Evolutionary conservation across 30 jellyfish, hydroid and myxozoan species (phyloP).

Genomic region (Sanderia malayensis): DNA sequence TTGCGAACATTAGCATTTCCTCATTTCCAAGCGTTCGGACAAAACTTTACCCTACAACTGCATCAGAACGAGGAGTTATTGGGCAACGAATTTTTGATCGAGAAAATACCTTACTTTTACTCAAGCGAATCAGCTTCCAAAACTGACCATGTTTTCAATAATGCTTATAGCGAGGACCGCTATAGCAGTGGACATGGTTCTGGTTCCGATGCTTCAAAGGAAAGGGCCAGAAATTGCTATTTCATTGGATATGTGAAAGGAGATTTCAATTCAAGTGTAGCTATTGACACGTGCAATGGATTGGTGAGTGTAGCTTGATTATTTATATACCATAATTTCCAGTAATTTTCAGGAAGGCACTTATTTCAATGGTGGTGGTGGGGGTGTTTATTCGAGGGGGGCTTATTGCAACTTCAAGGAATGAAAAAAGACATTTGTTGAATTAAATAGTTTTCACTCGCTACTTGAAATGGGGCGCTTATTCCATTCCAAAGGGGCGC

Average conservation of each 20-base stretch:
- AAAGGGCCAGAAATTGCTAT: constrained; percentile 29
- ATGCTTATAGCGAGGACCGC: not conserved
- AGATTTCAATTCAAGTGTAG: constrained; percentile 40
- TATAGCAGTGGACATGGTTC: not conserved
- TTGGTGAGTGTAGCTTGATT: constrained; percentile 31
- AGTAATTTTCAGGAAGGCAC: no score
- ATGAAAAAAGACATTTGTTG: no score
- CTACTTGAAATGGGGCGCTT: no score
- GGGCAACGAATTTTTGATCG: constrained; percentile 20
- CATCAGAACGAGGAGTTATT: constrained; percentile 25
- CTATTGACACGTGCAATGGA: constrained; percentile 51
- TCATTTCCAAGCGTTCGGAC: constrained; percentile 53
- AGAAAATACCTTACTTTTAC: constrained; percentile 10
- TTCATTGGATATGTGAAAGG: constrained; percentile 43
- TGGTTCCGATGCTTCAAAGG: no score
- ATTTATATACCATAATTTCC: no score
- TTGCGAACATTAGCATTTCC: constrained; percentile 34
- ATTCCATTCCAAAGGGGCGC: no score
- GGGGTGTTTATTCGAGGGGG: no score
- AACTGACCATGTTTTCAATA: not conserved
- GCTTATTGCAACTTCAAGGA: no score
- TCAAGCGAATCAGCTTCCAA: not conserved
- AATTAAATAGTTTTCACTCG: no score
- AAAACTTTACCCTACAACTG: constrained; percentile 47
- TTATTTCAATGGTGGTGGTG: no score